Conservation (phyloP, 2,888 invertebrate species). For the Metacarcinus magister region DNA sequence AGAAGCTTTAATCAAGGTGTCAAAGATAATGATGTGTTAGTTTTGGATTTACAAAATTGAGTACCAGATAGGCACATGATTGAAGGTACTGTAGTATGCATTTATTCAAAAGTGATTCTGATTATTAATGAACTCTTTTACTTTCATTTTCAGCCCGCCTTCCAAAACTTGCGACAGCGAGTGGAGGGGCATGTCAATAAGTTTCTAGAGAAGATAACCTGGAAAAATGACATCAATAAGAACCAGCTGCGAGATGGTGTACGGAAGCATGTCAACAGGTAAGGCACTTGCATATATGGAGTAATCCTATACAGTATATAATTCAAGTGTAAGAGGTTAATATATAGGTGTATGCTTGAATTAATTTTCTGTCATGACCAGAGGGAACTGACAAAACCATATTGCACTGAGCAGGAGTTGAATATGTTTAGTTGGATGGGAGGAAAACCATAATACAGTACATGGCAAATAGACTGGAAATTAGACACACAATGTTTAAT, state of each 20-base stretch:
- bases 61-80: too few relatives aligned
- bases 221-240: constrained; percentile 95
- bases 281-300: constrained; percentile 84
- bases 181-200: constrained; percentile 94
- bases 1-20: too few relatives aligned
- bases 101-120: not conserved
- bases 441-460: too few relatives aligned
- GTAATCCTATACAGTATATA: not conserved
- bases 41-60: too few relatives aligned
- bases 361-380: too few relatives aligned
- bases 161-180: constrained; percentile 94
- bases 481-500: too few relatives aligned
- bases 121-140: not conserved
- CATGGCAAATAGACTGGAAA: too few relatives aligned
- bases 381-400: not conserved
- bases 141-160: constrained; percentile 89
- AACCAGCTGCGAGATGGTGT: constrained; percentile 95
- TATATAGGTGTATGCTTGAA: too few relatives aligned
- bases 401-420: too few relatives aligned
- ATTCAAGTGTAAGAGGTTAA: not conserved
- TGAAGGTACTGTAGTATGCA: too few relatives aligned
- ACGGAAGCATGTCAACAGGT: constrained; percentile 94
- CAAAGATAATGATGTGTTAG: too few relatives aligned
- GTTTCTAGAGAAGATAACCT: constrained; percentile 92
- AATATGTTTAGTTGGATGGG: too few relatives aligned